Percentiles rank a stretch among this genome's conserved stretches.
Conservation (phyloP, 1,140 invertebrate genomes). For the Scaptomyza hsui region DNA sequence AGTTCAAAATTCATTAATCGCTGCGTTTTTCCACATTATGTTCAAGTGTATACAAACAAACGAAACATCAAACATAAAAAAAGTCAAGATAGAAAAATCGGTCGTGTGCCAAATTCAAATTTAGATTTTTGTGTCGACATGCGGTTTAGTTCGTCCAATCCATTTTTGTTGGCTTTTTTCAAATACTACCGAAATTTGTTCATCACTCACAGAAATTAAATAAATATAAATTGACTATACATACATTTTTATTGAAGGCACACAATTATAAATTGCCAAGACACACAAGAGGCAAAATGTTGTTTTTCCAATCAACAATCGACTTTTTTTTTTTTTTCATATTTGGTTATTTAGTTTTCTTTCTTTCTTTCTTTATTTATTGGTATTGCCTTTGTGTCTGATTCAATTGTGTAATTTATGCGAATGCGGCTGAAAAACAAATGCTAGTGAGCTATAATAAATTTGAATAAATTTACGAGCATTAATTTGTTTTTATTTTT, state of each 20-base stretch:
- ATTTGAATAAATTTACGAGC: conserved; percentile 9
- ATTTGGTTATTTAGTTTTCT: background rate
- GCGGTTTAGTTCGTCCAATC: conserved; percentile 17
- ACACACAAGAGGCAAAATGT: background rate
- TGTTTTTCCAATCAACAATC: background rate
- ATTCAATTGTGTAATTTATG: too few species aligned
- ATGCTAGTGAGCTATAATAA: background rate
- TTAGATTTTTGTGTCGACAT: conserved; percentile 48
- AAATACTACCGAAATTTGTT: conserved; percentile 45
- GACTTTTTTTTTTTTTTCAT: background rate
- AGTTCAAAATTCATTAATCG: background rate
- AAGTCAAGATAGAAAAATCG: conserved; percentile 33
- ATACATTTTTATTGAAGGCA: background rate
- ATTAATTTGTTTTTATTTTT: background rate
- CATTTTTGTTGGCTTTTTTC: background rate
- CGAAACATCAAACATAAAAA: background rate
- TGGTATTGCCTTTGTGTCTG: too few species aligned
- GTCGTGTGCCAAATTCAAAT: conserved; percentile 62
- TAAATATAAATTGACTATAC: conserved; percentile 35
- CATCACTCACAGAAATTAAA: conserved; percentile 45
- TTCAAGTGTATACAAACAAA: background rate
- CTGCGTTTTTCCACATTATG: background rate
- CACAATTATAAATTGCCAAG: background rate
- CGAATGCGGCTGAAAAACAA: background rate
- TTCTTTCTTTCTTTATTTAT: too few species aligned